Evolutionary conservation across 1,140 invertebrate genomes (phyloP).

Genomic region (Euwallacea fornicatus): DNA sequence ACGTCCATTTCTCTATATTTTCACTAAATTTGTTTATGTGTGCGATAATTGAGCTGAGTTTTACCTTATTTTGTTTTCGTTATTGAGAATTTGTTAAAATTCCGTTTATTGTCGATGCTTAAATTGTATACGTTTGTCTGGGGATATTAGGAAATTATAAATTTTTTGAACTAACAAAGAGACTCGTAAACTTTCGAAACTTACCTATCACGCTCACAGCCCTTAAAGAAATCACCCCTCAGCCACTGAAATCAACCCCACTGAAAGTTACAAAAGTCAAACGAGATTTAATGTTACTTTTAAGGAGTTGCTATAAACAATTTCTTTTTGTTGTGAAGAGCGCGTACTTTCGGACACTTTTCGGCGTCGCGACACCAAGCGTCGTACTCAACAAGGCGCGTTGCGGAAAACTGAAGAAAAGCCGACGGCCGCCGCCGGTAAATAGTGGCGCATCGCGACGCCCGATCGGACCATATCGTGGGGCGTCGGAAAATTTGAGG

Average conservation of each 20-base stretch:
- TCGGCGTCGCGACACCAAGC: conserved; percentile 28
- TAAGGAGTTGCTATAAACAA: too few species aligned
- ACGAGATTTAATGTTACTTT: too few species aligned
- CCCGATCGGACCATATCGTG: conserved; percentile 37
- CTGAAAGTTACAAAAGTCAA: not conserved
- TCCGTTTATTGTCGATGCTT: too few species aligned
- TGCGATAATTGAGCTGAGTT: too few species aligned
- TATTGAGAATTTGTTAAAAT: too few species aligned
- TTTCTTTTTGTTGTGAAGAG: too few species aligned
- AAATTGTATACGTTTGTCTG: too few species aligned
- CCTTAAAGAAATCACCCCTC: not conserved
- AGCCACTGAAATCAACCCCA: not conserved
- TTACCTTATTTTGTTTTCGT: too few species aligned
- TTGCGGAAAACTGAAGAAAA: conserved; percentile 49
- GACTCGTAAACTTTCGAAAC: not conserved
- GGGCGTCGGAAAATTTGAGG: conserved; percentile 24
- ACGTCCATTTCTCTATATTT: not conserved
- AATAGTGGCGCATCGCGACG: conserved; percentile 50
- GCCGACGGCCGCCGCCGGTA: conserved; percentile 47
- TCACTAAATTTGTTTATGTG: too few species aligned
- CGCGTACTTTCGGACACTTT: not conserved
- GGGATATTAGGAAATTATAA: too few species aligned
- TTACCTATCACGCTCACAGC: not conserved
- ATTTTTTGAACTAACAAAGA: not conserved
- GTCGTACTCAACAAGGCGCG: conserved; percentile 34